These are phyloP conservation scores for Hipposideros armiger DNA, from an alignment of 2,113 vertebrate species.

Conservation along the genomic window DNA sequence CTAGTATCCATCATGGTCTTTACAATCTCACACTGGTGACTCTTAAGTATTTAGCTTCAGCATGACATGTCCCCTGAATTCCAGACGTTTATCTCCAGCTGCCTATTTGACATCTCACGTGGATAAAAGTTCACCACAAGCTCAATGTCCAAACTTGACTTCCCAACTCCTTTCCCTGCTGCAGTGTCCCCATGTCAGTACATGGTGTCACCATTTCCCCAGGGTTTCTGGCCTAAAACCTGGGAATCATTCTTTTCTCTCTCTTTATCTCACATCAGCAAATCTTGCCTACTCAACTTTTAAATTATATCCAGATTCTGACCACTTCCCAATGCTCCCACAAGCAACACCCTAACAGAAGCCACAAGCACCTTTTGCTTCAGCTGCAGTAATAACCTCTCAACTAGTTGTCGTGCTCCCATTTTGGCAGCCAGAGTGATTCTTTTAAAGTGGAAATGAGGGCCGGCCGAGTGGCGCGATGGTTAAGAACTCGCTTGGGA, in stretches of 20 bases:
- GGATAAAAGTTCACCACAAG: background rate
- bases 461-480: too few species aligned
- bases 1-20: background rate
- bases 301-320: background rate
- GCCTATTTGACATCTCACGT: background rate
- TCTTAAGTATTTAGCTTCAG: background rate
- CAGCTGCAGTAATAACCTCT: background rate
- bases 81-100: background rate
- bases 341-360: background rate
- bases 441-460: background rate
- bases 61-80: background rate
- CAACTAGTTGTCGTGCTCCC: too few species aligned
- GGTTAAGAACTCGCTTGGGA: too few species aligned
- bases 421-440: background rate
- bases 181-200: background rate
- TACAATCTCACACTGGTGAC: background rate
- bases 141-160: background rate
- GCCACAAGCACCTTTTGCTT: background rate
- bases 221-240: background rate
- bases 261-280: background rate
- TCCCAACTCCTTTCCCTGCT: fast-evolving
- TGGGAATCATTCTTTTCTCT: background rate
- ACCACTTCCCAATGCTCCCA: background rate
- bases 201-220: background rate
- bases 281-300: background rate